Percentiles rank a stretch among this genome's conserved stretches.
Evolutionary conservation across 2,797 vertebrate genomes (phyloP).

Genomic region (Lutjanus argentimaculatus): DNA sequence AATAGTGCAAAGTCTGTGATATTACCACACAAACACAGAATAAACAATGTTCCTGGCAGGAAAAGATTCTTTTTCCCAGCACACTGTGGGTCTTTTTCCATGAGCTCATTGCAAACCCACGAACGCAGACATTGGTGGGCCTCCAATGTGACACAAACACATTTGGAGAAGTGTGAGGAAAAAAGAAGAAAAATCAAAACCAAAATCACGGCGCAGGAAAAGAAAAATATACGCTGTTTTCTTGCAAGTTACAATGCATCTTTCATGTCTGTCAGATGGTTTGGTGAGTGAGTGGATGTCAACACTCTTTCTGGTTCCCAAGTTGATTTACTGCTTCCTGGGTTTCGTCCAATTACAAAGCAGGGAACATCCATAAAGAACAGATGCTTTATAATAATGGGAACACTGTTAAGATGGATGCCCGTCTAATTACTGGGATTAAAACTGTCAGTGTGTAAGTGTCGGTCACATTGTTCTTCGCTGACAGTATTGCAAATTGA

Average conservation of each 20-base stretch:
- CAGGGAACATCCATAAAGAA: conserved; percentile 39
- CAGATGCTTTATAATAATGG: conserved; percentile 36
- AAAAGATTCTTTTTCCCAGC: conserved; percentile 73
- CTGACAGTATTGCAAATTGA: background rate
- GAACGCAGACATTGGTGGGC: conserved; percentile 73
- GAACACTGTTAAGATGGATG: conserved; percentile 25
- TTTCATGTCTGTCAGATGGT: conserved; percentile 43
- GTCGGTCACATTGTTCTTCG: background rate
- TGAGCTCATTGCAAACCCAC: conserved; percentile 83
- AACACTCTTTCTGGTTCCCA: conserved; percentile 34
- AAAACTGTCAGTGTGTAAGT: conserved; percentile 1
- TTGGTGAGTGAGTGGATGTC: conserved; percentile 27
- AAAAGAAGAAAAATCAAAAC: conserved; percentile 65
- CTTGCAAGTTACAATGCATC: conserved; percentile 78
- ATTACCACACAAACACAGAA: conserved; percentile 73
- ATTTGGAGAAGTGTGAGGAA: conserved; percentile 73
- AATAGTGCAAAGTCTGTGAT: conserved; percentile 78
- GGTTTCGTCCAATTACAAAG: conserved; percentile 43
- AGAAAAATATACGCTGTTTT: conserved; percentile 46
- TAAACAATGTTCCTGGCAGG: conserved; percentile 80
- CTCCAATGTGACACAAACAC: conserved; percentile 79
- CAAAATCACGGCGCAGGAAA: conserved; percentile 57
- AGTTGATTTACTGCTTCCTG: conserved; percentile 61
- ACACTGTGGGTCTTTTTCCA: conserved; percentile 80
- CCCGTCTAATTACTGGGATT: conserved; percentile 14